These are phyloP conservation scores for Cassiopea andromeda DNA, from an alignment of 30 jellyfish, hydroid and myxozoan species.

Conservation along the genomic window DNA sequence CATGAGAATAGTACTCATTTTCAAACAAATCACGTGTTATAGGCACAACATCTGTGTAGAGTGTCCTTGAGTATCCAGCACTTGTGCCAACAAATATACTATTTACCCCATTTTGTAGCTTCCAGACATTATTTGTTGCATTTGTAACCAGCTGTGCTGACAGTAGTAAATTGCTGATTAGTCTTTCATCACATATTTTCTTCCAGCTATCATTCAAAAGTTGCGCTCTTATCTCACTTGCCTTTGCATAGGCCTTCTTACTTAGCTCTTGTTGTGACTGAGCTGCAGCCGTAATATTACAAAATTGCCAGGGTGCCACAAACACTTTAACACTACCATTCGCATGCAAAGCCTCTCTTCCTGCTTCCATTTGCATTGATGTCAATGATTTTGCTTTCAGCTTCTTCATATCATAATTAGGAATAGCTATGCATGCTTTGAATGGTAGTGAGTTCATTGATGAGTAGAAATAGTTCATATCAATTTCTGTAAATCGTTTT, in stretches of 20 bases:
- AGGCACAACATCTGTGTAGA: constrained; percentile 46
- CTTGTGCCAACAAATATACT: constrained; percentile 76
- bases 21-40: constrained; percentile 63
- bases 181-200: constrained; percentile 16
- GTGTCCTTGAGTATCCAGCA: constrained; percentile 60
- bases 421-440: constrained; percentile 54
- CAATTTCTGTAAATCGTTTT: constrained; percentile 49
- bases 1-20: constrained; percentile 62
- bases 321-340: constrained; percentile 7
- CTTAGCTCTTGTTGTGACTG: constrained; percentile 68
- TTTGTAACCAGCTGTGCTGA: constrained; percentile 64
- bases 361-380: background rate
- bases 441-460: constrained; percentile 62
- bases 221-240: constrained; percentile 67
- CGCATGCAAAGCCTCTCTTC: constrained; percentile 50
- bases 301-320: constrained; percentile 80
- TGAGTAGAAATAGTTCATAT: constrained; percentile 58
- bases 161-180: constrained; percentile 48
- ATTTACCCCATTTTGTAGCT: constrained; percentile 40
- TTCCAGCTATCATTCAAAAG: background rate
- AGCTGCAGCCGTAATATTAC: constrained; percentile 80
- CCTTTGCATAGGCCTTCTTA: constrained; percentile 78
- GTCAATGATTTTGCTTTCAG: constrained; percentile 34
- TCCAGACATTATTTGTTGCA: constrained; percentile 54
- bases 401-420: constrained; percentile 43